A percentile compares a stretch with the other conserved stretches of the same genome.
These are phyloP conservation scores for Plotosus lineatus DNA, from an alignment of 2,113 vertebrate species.

Conservation along the genomic window DNA sequence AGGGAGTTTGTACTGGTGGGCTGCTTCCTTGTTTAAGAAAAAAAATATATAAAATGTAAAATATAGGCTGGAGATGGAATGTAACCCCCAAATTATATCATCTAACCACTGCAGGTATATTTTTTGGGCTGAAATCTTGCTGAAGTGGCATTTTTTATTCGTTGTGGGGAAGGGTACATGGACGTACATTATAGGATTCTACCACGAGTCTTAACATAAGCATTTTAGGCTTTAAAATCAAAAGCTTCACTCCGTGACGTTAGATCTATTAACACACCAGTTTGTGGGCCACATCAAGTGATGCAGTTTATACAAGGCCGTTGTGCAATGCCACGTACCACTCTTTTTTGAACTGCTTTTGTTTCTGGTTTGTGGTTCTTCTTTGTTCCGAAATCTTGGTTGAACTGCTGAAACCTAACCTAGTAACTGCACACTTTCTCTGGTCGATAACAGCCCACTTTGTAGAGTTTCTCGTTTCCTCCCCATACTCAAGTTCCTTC, in stretches of 20 bases:
- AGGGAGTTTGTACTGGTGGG: neutral
- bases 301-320: conserved; percentile 11
- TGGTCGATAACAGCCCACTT: conserved; percentile 24
- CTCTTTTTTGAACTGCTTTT: conserved; percentile 17
- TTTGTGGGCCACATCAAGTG: conserved; percentile 7
- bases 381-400: conserved; percentile 28
- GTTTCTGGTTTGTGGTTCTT: conserved; percentile 15
- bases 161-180: neutral
- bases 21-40: conserved; percentile 14
- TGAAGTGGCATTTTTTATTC: conserved; percentile 2
- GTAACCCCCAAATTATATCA: conserved; percentile 38
- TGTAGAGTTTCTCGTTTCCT: conserved; percentile 2
- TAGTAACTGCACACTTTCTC: conserved; percentile 13
- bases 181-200: neutral
- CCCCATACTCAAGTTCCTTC: neutral
- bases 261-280: conserved; percentile 28
- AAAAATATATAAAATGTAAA: conserved; percentile 28
- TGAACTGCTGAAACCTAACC: conserved; percentile 18
- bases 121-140: conserved; percentile 1
- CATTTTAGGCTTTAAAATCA: neutral
- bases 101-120: conserved; percentile 23
- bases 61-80: conserved; percentile 19
- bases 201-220: conserved; percentile 12
- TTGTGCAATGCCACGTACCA: conserved; percentile 29
- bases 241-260: conserved; percentile 3